These are phyloP conservation scores for Mesorhabditis spiculigera DNA, from an alignment of 2,888 invertebrate genomes.

Conservation along the genomic window DNA sequence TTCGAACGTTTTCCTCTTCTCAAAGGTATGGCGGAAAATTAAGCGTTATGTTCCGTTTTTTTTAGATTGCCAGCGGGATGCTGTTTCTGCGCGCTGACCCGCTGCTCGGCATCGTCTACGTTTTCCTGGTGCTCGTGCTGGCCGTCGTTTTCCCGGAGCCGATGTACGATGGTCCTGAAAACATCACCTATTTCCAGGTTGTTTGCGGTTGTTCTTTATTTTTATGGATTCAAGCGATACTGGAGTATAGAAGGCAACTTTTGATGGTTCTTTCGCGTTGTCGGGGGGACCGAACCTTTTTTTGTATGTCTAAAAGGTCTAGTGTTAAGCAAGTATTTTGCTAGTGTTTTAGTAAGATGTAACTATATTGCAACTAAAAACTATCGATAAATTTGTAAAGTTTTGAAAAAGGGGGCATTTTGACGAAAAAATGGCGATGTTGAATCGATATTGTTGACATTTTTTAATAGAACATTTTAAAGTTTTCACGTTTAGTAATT, in stretches of 20 bases:
- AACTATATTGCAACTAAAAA: too few species aligned
- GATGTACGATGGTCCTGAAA: slow-evolving; percentile 84
- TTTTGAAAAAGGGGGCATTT: too few species aligned
- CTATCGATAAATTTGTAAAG: too few species aligned
- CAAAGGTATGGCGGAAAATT: slow-evolving; percentile 68
- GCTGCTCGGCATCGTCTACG: slow-evolving; percentile 77
- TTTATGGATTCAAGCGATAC: too few species aligned
- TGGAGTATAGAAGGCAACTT: too few species aligned
- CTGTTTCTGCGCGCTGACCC: slow-evolving; percentile 88
- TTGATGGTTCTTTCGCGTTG: too few species aligned
- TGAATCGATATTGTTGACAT: too few species aligned
- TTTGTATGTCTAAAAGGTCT: too few species aligned
- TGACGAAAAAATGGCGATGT: too few species aligned
- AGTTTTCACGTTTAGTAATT: too few species aligned
- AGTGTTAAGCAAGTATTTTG: neutral
- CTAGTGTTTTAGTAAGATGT: neutral
- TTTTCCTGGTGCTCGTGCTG: slow-evolving; percentile 64
- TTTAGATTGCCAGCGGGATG: slow-evolving; percentile 74
- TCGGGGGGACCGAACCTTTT: too few species aligned
- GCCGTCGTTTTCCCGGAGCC: slow-evolving; percentile 86
- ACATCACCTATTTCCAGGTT: slow-evolving; percentile 78
- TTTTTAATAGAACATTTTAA: too few species aligned
- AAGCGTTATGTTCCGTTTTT: neutral
- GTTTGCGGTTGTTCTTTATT: slow-evolving; percentile 12
- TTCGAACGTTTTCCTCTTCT: slow-evolving; percentile 87